phyloP scores from a whole-genome alignment of 1,140 invertebrate species.

The Pristionchus pacificus region DNA sequence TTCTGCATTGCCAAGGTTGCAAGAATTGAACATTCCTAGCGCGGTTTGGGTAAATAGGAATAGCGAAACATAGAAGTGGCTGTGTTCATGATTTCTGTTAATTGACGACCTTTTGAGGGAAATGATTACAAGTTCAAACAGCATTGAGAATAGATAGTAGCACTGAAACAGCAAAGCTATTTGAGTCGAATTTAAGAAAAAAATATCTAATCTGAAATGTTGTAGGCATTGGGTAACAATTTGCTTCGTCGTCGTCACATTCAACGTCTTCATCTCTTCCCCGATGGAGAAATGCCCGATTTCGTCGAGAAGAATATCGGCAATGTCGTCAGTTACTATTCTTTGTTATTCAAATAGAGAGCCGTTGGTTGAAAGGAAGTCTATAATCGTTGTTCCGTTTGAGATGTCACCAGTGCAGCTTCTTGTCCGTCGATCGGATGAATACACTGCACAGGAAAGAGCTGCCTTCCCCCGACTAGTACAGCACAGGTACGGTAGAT shows the following conservation, averaged over 20 bases:
- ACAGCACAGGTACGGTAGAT: not conserved
- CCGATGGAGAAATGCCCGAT: slow-evolving; percentile 51
- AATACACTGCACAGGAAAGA: slow-evolving; percentile 51
- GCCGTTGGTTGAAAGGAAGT: not conserved
- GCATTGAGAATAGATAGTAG: no score
- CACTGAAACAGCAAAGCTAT: no score
- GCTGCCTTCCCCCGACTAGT: slow-evolving; percentile 36
- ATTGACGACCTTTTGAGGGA: not conserved
- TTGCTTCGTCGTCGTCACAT: slow-evolving; percentile 37
- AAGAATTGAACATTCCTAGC: not conserved
- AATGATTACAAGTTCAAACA: slow-evolving; percentile 22
- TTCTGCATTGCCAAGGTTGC: not conserved
- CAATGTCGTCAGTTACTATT: slow-evolving; percentile 38
- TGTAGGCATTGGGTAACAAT: slow-evolving; percentile 39
- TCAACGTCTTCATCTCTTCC: slow-evolving; percentile 53
- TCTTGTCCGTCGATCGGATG: slow-evolving; percentile 42
- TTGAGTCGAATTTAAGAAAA: no score
- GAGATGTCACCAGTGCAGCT: not conserved
- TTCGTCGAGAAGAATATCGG: slow-evolving; percentile 48
- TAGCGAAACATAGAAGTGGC: not conserved
- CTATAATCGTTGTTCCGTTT: slow-evolving; percentile 1
- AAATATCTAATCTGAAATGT: no score
- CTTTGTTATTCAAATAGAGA: not conserved
- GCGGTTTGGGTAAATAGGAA: not conserved
- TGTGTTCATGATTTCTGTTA: not conserved